These are phyloP conservation scores for Patella depressa DNA, from an alignment of 2,888 invertebrate genomes.

Conservation along the genomic window DNA sequence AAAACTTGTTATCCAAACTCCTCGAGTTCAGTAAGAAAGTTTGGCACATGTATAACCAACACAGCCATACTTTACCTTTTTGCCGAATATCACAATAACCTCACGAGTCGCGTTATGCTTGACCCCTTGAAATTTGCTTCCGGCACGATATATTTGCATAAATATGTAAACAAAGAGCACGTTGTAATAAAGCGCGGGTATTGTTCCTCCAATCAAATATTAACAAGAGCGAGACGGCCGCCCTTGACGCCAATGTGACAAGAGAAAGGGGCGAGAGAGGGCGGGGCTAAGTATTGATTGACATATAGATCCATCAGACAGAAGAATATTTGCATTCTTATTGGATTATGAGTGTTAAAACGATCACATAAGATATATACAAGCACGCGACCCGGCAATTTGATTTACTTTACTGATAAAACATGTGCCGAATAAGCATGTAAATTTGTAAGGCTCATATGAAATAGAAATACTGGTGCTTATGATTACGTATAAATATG, in stretches of 20 bases:
- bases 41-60: constrained; percentile 7
- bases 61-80: constrained; percentile 3
- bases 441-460: too few species aligned
- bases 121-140: constrained; percentile 14
- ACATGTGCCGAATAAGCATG: too few species aligned
- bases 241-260: not conserved
- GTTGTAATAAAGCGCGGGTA: constrained; percentile 3
- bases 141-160: constrained; percentile 33
- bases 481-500: too few species aligned
- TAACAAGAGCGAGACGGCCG: not conserved
- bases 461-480: too few species aligned
- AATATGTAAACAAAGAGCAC: constrained; percentile 34
- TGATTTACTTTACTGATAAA: constrained; percentile 1
- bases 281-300: not conserved
- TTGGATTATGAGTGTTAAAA: not conserved
- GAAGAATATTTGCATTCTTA: not conserved
- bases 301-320: not conserved
- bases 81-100: not conserved
- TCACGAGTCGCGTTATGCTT: constrained; percentile 19
- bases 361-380: not conserved
- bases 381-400: constrained; percentile 2
- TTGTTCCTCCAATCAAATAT: not conserved
- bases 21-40: not conserved
- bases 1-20: constrained; percentile 6
- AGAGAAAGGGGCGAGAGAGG: not conserved